These are phyloP conservation scores for Ganaspis sp. DNA, from an alignment of 1,140 invertebrate species.

Conservation along the genomic window DNA sequence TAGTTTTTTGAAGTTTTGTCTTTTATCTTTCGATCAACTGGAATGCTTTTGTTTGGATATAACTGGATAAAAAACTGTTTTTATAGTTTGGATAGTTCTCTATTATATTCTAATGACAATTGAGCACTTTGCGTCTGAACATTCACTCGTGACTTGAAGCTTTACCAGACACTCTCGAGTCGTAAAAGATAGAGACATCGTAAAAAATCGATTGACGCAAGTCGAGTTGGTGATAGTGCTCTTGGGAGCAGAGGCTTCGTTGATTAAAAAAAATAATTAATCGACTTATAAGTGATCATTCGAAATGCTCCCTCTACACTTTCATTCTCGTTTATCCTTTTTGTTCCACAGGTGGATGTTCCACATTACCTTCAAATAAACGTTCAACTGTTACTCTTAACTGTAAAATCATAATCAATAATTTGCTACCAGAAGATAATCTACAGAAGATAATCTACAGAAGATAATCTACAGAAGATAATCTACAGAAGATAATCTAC, in stretches of 20 bases:
- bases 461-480: no score
- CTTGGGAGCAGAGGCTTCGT: constrained; percentile 42
- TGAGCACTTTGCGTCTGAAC: constrained; percentile 2
- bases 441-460: no score
- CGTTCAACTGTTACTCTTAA: no score
- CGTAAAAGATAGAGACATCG: constrained; percentile 16
- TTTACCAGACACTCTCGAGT: constrained; percentile 16
- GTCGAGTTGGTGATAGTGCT: constrained; percentile 50
- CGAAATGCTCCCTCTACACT: not conserved
- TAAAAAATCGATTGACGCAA: constrained; percentile 71
- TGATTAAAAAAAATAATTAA: not conserved
- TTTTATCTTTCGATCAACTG: not conserved
- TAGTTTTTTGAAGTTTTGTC: no score
- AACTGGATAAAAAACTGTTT: no score
- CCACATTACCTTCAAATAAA: no score
- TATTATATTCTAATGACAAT: constrained; percentile 17
- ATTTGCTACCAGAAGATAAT: no score
- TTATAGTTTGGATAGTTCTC: not conserved
- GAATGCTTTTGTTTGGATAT: not conserved
- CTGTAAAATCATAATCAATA: no score
- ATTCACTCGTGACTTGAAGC: not conserved
- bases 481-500: no score
- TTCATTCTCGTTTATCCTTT: not conserved
- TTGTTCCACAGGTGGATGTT: not conserved
- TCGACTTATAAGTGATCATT: not conserved